Conservation (phyloP, 2,888 invertebrate genomes). For the Chrysina gloriosa region DNA sequence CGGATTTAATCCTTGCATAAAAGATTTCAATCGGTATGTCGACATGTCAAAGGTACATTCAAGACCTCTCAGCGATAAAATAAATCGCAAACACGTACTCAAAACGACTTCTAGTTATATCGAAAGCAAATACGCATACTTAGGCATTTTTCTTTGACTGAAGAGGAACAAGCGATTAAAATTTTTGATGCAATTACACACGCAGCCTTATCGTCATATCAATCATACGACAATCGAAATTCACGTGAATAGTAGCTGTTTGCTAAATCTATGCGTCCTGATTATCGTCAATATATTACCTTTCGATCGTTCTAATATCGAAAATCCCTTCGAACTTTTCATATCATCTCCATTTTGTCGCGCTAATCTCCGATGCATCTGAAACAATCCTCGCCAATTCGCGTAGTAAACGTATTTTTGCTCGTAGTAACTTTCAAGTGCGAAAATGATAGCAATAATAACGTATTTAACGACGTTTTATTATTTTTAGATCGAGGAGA, state of each 20-base stretch:
- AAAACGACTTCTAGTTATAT: no score
- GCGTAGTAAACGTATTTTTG: not conserved
- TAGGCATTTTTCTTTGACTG: no score
- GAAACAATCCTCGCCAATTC: not conserved
- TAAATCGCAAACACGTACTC: no score
- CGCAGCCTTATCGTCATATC: not conserved
- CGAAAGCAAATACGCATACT: no score
- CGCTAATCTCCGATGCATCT: not conserved
- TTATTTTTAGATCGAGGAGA: conserved; percentile 8
- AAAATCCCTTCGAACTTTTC: not conserved
- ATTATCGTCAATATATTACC: not conserved
- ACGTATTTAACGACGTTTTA: not conserved
- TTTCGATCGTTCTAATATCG: not conserved
- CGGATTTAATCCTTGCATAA: no score
- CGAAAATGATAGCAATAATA: conserved; percentile 3
- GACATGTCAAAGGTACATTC: no score
- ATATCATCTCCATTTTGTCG: not conserved
- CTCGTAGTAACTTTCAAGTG: not conserved
- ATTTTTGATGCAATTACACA: no score
- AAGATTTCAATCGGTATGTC: no score
- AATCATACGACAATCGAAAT: not conserved
- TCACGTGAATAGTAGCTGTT: not conserved
- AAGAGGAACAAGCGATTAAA: no score
- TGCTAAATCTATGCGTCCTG: not conserved
- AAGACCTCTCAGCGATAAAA: no score